Base-by-base conservation (phyloP, 2,797 vertebrate genomes). In the Natrix natrix region DNA sequence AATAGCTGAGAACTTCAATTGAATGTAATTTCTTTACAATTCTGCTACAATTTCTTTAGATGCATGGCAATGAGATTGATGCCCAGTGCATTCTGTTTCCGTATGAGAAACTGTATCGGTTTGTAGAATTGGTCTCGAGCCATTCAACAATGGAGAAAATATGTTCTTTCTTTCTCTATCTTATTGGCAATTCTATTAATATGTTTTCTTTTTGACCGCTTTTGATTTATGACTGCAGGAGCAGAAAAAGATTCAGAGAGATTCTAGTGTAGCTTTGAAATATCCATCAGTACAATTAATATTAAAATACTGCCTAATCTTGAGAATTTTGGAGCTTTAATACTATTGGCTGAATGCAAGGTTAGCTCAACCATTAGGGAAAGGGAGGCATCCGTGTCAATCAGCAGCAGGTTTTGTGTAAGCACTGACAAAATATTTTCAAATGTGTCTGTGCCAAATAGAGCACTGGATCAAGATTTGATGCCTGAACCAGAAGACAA, bases 181-280 rank as follows among this genome's bases (percentile, higher is more conserved):
- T 78, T 89, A 28, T 28, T 94, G 69, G 52, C 89, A 69, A 66
- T 69, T 95, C 93, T 92, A 74, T 61, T 93, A 93, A 83, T 13
- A 87, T 93, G 91, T 91, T 94, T 94, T 89, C 61, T 92, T 61
- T 57, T 74, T 91, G 37, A 66, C 86, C 52, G 56, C 6, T 48
- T 78, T 86, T 90, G 92, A 96, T 96, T 97, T 96, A 95, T 2
- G 87, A 66, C 92, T 78, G 87, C 93, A 96, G 93, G 66, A 94
- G 86, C 1, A 78, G 92, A 60, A 74, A 69, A 54, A 26, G 22
- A 69, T 0, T 91, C 91, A 92, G 43, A 56, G 86, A 59, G 4
- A 87, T 92, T 91, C 69, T 83, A 94, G 92, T 92, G 95, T 94
- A 90, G 43, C n/a, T 92, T 26, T 91, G 89, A 74, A 90, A 37